Percentiles rank a stretch among this genome's conserved stretches.
Evolutionary conservation across 2,888 invertebrate genomes (phyloP).

Genomic region (Disparrhopalites patrizii): DNA sequence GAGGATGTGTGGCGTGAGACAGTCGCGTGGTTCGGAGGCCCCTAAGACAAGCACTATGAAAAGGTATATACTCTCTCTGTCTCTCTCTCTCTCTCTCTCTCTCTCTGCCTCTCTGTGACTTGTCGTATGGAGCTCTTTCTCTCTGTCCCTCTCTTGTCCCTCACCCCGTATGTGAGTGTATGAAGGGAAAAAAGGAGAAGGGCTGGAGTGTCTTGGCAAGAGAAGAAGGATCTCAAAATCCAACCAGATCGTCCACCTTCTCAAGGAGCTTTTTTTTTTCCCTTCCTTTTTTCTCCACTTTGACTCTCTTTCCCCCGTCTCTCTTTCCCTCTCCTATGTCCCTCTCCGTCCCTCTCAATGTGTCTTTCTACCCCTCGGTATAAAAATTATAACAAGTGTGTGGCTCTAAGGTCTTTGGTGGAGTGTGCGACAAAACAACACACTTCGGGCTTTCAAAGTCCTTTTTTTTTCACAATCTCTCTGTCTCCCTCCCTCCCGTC

Average conservation of each 20-base stretch:
- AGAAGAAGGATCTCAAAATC: too few species aligned
- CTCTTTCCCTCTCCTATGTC: too few species aligned
- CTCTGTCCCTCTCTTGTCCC: not conserved
- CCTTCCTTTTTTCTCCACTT: not conserved
- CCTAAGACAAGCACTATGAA: slow-evolving; percentile 16
- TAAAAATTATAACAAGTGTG: not conserved
- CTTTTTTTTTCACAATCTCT: too few species aligned
- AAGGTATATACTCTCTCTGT: not conserved
- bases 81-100: not conserved
- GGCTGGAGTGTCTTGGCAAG: not conserved
- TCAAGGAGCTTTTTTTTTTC: not conserved
- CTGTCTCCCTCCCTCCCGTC: too few species aligned
- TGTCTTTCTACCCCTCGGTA: too few species aligned
- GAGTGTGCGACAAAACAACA: too few species aligned
- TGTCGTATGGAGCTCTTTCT: not conserved
- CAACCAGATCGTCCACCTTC: too few species aligned
- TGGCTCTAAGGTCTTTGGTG: too few species aligned
- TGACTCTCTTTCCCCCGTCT: not conserved
- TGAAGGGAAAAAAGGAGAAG: not conserved
- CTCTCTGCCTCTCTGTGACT: not conserved
- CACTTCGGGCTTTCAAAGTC: too few species aligned
- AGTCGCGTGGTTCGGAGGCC: slow-evolving; percentile 29
- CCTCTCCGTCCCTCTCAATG: too few species aligned
- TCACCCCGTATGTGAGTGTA: not conserved
- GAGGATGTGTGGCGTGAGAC: slow-evolving; percentile 30